phyloP scores from a whole-genome alignment of 2,888 invertebrate genomes.

The Cephus sareptanus region DNA sequence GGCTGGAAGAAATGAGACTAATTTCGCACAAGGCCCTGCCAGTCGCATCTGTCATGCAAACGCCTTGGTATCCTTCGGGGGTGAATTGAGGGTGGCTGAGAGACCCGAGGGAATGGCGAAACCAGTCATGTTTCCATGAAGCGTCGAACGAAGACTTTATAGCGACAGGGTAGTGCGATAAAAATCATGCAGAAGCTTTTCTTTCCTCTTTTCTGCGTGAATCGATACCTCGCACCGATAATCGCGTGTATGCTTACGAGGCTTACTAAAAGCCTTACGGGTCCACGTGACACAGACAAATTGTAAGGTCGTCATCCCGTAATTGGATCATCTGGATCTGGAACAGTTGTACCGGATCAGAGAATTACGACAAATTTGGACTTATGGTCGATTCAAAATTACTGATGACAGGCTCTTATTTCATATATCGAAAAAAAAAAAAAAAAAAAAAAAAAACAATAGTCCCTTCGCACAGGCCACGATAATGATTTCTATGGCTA shows the following conservation, averaged over 20 bases:
- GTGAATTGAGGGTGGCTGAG: background rate
- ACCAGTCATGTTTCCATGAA: background rate
- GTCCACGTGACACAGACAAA: background rate
- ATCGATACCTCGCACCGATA: background rate
- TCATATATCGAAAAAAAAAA: too few relatives aligned
- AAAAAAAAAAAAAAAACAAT: too few relatives aligned
- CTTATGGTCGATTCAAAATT: too few relatives aligned
- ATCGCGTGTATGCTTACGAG: too few relatives aligned
- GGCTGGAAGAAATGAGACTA: background rate
- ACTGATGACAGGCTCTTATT: too few relatives aligned
- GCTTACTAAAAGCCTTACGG: background rate
- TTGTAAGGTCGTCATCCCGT: background rate
- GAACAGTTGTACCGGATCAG: background rate
- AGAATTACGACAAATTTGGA: too few relatives aligned
- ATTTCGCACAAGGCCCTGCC: background rate
- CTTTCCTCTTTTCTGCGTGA: background rate
- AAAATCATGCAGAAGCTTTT: background rate
- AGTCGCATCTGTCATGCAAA: background rate
- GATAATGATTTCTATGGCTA: background rate
- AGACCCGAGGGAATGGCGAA: background rate
- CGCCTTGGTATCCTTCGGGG: background rate
- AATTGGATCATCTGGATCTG: background rate
- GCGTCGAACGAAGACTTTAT: background rate
- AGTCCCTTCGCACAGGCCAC: background rate
- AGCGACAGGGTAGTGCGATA: background rate